Evolutionary conservation across 1,140 invertebrate genomes (phyloP), one percentile per base, ranked within the genome.

Genomic region (Melitaea cinxia): DNA sequence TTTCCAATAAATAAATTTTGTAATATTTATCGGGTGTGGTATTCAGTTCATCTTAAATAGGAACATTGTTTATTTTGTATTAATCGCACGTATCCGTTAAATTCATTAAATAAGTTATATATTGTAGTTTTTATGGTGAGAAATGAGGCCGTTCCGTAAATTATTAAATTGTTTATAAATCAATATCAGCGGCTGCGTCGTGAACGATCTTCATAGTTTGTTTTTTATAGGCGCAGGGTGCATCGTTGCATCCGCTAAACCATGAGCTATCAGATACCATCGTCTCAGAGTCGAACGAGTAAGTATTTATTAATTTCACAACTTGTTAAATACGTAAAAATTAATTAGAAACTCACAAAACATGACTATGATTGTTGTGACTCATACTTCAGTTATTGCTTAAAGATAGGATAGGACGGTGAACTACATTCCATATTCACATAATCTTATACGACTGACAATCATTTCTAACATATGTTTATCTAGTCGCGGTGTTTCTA

Each of bases 181-280:
- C 81, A 72, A 85, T 85, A 85, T 23, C 63, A 45, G 75, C 71
- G 81, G 71, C 75, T 77, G 81, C 81, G 72, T 80, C 68, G 66
- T 75, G 69, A 73, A 72, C 65, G 65, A 63, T 52, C 54, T 42
- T 78, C 66, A 77, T 78, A 71, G 64, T 74, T 71, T 77, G 75
- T 80, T 80, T 72, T 76, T 80, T 66, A 68, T 81, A 88, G 88
- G 79, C 76, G 81, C 79, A 83, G 82, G 88, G 85, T 88, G 88
- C 88, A 88, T 77, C 74, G 64, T 68, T 83, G 85, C 88, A 88
- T 89, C 88, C 81, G 70, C 72, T 81, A 70, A 91, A 86, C 91
- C 92, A 96, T 96, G 94, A 96, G 95, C 93, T 96, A 95, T 92
- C 94, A 94, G 92, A 95, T 95, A 93, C 93, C 94, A 79, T 92